Conservation (phyloP, 1,140 invertebrate species). For the Ctenoplectra terminalis region DNA sequence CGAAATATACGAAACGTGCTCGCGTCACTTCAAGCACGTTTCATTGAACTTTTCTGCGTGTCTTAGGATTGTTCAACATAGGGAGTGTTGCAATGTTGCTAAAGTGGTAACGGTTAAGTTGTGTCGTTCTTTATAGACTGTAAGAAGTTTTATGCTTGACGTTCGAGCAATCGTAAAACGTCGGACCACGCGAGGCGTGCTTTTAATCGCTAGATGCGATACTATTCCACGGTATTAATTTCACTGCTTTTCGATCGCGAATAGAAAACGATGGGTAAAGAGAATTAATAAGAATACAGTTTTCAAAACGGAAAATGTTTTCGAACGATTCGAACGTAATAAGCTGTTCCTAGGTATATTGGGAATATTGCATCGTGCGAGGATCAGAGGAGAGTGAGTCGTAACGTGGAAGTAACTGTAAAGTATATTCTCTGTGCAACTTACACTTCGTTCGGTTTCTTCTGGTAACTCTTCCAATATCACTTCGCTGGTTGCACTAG, state of each 20-base stretch:
- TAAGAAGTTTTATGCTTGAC: background rate
- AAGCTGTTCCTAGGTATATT: background rate
- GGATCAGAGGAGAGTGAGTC: background rate
- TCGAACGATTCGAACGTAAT: background rate
- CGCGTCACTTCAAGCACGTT: background rate
- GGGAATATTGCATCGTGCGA: background rate
- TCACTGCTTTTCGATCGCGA: too few relatives aligned
- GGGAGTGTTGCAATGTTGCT: background rate
- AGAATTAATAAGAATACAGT: background rate
- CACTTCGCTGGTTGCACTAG: background rate
- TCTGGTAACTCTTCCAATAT: constrained; percentile 23
- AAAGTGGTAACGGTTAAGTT: background rate
- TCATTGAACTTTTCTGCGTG: background rate
- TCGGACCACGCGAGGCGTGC: too few relatives aligned
- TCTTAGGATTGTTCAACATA: background rate
- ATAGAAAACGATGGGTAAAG: background rate
- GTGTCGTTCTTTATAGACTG: constrained; percentile 8
- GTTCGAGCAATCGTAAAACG: background rate
- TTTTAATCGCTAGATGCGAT: constrained; percentile 4
- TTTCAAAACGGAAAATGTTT: background rate
- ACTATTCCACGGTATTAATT: background rate
- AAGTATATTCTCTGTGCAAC: background rate
- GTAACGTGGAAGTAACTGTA: constrained; percentile 17
- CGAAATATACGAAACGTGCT: background rate
- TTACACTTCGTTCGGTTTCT: background rate